Base-by-base conservation (phyloP, 2,888 invertebrate species). In the Ctena decussata region DNA sequence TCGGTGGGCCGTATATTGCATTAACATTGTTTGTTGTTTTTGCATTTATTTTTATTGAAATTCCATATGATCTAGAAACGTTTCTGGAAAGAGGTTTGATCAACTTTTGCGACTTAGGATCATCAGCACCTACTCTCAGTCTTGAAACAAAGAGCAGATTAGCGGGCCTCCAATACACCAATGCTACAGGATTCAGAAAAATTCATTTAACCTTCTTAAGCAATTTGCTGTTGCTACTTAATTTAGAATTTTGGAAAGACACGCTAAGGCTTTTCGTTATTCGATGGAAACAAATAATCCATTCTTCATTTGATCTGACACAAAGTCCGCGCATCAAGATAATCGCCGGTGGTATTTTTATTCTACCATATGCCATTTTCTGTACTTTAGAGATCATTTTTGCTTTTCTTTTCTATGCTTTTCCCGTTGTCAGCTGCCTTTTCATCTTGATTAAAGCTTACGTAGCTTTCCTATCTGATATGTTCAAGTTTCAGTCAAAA, bases 361-460 rank as follows among this genome's bases (percentile, higher is more conserved):
- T 46, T 18, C 5, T 72, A 6, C n/a, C 30, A 0, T 86, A 83
- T 44, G 6, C 78, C 30, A 35, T 39, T 18, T 69, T 86, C 35
- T 74, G 83, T 57, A 12, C 80, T 0, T 11, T 76, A 15, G 86
- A 86, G 35, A 32, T 81, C 3, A 1, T 83, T 6, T 0, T 74
- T n/a, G 35, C 78, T 12, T 18, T 44, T 18, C 6, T 83, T n/a
- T 78, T 53, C 30, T 86, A 77, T 27, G 65, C 74, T 21, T 80
- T 86, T 37, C 86, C 86, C 11, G 83, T 81, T 0, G 21, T 86
- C 24, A 81, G 74, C 37, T 41, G 75, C 37, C 78, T 80, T 37
- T 71, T 78, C 24, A 49, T 86, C 15, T 46, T 80, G 21, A 35
- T 83, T 6, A 83, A 80, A 35, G 82, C 86, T n/a, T 78, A 72